Base-by-base conservation (phyloP, 2,888 invertebrate species). In the Orgyia antiqua region DNA sequence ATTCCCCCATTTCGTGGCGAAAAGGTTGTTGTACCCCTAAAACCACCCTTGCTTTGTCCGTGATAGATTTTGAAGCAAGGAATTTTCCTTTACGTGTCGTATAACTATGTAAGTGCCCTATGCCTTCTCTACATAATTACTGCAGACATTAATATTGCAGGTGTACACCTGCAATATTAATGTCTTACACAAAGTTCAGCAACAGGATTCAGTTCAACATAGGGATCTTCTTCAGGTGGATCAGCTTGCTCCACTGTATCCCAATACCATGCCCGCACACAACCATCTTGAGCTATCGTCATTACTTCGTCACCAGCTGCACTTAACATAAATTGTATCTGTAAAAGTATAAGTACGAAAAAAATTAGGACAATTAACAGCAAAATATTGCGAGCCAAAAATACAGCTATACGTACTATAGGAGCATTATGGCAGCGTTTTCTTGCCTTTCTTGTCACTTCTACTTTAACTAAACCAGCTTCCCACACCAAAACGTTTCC, bases 401-500 rank as follows among this genome's bases (percentile, higher is more conserved):
- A n/a, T n/a, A n/a, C n/a, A n/a, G n/a, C n/a, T n/a, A n/a, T n/a
- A 58, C 74, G 62, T 53, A 84, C 86, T 27, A 97, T 92, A 6
- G 93, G 90, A 10, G 90, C 93, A 2, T 79, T 69, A 58, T 97
- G 97, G 58, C 96, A 96, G 0, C 89, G 79, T 60, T 90, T 91
- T 11, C 91, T 87, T 27, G 90, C 90, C 42, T 91, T 91, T 37
- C 92, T 88, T 5, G 91, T 90, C 0, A 96, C 90, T 87, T 96
- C 94, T 18, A 95, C 77, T 70, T 95, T 95, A 7, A 97, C 96
- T 1, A 95, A 82, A 1, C 94, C 95, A 25, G 91, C 95, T 56
- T 97, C 95, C 97, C 97, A 97, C 0, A 97, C 87, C 21, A 97
- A 77, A 61, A 97, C 90, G 68, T 97, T 97, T 0, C 97, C 97